phyloP scores from a whole-genome alignment of 2,797 vertebrate genomes.

The Labeo calbasu region DNA sequence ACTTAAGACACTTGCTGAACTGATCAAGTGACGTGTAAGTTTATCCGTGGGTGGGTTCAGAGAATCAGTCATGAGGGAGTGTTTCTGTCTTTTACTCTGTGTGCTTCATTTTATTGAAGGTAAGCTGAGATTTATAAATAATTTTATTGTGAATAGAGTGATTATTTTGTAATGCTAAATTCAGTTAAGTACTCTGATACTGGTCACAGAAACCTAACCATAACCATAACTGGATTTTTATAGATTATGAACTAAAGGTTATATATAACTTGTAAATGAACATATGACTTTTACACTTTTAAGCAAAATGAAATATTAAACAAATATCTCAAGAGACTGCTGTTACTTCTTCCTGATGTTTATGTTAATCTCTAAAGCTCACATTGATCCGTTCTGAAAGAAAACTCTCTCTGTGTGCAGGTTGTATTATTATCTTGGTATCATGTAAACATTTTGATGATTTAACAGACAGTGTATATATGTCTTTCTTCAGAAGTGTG shows the following conservation, averaged over 20 bases:
- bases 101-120: not conserved
- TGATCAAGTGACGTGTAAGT: not conserved
- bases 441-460: no score
- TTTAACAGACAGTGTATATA: no score
- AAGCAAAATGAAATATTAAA: not conserved
- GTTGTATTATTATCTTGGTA: no score
- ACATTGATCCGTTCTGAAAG: not conserved
- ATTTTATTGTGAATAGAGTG: not conserved
- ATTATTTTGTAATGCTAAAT: not conserved
- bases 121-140: not conserved
- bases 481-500: no score
- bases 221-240: not conserved
- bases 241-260: no score
- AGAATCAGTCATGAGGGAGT: not conserved
- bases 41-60: not conserved
- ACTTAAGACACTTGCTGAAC: not conserved
- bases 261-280: not conserved
- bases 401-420: constrained; percentile 1
- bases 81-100: not conserved
- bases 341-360: not conserved
- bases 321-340: not conserved
- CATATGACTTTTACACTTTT: not conserved
- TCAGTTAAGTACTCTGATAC: not conserved
- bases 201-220: no score
- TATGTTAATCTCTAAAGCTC: not conserved